These are phyloP conservation scores for Uloborus plumipes DNA, from an alignment of 2,888 invertebrate genomes.

Conservation along the genomic window DNA sequence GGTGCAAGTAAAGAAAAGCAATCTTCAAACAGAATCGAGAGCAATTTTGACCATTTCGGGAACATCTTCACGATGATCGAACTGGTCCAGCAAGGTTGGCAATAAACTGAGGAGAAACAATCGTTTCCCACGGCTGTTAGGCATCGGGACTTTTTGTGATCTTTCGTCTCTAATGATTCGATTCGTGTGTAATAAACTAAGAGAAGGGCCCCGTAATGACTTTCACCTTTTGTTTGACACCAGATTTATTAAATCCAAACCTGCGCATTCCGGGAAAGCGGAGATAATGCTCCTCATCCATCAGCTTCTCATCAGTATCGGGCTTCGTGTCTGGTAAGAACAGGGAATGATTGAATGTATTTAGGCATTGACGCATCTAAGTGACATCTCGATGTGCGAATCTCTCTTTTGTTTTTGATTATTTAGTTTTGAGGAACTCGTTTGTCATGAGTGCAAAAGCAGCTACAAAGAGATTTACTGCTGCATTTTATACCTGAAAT, in stretches of 20 bases:
- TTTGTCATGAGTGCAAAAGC: too few species aligned
- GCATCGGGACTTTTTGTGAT: slow-evolving; percentile 8
- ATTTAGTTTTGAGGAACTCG: too few species aligned
- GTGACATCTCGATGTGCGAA: not conserved
- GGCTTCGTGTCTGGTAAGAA: not conserved
- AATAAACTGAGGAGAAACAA: slow-evolving; percentile 47
- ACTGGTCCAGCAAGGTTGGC: slow-evolving; percentile 24
- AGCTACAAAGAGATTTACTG: too few species aligned
- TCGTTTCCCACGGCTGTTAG: slow-evolving; percentile 50
- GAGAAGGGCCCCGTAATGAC: slow-evolving; percentile 38
- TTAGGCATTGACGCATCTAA: not conserved
- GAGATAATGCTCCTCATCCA: too few species aligned
- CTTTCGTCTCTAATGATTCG: slow-evolving; percentile 20
- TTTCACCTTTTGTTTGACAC: slow-evolving; percentile 40
- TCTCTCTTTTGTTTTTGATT: not conserved
- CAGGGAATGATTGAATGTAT: not conserved
- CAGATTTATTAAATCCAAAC: slow-evolving; percentile 17
- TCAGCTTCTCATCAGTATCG: not conserved
- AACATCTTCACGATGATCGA: slow-evolving; percentile 33
- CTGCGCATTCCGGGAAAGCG: too few species aligned
- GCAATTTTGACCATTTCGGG: slow-evolving; percentile 27
- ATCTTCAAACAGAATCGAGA: slow-evolving; percentile 26
- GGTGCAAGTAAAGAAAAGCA: slow-evolving; percentile 19
- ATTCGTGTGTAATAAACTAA: slow-evolving; percentile 1
- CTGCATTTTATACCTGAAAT: too few species aligned